Percentiles rank a stretch among this genome's conserved stretches.
Conservation (phyloP, 2,888 invertebrate species). For the Meloe dianella region DNA sequence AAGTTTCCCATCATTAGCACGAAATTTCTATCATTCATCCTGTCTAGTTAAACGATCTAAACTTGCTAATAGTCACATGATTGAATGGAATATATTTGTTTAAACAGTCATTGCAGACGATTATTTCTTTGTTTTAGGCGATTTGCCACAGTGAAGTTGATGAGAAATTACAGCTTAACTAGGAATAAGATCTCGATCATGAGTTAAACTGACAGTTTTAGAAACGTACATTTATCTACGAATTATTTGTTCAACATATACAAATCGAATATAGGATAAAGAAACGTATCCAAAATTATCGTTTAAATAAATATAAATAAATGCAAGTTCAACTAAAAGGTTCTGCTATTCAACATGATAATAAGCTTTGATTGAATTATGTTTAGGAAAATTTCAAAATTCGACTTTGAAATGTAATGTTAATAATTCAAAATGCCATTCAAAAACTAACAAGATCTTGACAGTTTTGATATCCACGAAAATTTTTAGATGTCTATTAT, state of each 20-base stretch:
- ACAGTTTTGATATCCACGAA: too few species aligned
- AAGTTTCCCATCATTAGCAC: background rate
- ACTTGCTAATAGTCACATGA: constrained; percentile 26
- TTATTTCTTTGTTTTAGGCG: constrained; percentile 27
- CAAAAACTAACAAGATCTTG: too few species aligned
- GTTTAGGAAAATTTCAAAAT: too few species aligned
- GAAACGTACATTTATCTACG: background rate
- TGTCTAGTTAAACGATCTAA: constrained; percentile 13
- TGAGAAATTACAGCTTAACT: constrained; percentile 14
- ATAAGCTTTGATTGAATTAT: too few species aligned
- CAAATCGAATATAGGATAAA: background rate
- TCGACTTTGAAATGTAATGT: too few species aligned
- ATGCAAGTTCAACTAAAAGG: background rate
- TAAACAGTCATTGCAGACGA: constrained; percentile 24
- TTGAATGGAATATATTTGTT: constrained; percentile 17
- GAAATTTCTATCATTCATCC: constrained; percentile 9
- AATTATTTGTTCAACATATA: background rate
- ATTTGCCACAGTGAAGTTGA: constrained; percentile 16
- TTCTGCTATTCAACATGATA: too few species aligned
- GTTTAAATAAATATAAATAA: background rate
- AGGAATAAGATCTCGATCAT: background rate
- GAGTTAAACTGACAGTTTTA: background rate
- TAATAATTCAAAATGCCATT: too few species aligned
- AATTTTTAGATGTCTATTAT: too few species aligned
- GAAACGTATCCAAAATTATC: background rate